Percentiles rank a stretch among this genome's conserved stretches.
Evolutionary conservation across 2,888 invertebrate genomes (phyloP).

Genomic region (Tigriopus californicus): DNA sequence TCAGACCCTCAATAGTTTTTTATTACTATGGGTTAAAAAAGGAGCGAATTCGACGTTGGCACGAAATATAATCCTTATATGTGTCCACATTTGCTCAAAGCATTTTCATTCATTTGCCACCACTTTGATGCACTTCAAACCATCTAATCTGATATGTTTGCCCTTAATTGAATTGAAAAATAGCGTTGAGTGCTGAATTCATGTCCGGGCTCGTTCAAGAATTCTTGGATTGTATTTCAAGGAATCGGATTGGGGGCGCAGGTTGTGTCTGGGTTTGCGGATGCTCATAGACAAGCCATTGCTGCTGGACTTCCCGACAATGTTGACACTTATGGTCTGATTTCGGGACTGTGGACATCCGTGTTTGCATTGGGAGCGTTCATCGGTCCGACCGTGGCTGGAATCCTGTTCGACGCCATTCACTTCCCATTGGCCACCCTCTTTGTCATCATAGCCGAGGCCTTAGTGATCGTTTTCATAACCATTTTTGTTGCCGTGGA

Average conservation of each 20-base stretch:
- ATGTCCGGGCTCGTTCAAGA: too few species aligned
- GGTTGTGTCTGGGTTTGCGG: conserved; percentile 65
- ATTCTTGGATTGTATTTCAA: background rate
- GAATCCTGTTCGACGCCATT: conserved; percentile 49
- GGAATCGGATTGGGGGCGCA: conserved; percentile 61
- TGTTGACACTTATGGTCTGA: conserved; percentile 67
- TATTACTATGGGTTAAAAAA: too few species aligned
- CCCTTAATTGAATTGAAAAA: too few species aligned
- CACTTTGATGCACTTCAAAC: too few species aligned
- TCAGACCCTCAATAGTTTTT: too few species aligned
- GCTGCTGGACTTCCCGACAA: conserved; percentile 65
- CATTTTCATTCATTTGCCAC: too few species aligned
- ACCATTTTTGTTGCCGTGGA: background rate
- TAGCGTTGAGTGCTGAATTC: too few species aligned
- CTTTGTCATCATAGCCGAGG: conserved; percentile 37
- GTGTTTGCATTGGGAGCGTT: conserved; percentile 73
- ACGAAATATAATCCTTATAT: too few species aligned
- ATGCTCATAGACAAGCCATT: conserved; percentile 59
- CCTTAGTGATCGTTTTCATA: background rate
- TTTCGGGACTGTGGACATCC: conserved; percentile 77
- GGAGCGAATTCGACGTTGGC: too few species aligned
- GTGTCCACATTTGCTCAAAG: too few species aligned
- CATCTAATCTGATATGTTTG: too few species aligned
- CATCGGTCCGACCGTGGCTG: conserved; percentile 56
- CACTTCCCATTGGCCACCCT: conserved; percentile 50